Evolutionary conservation across 2,888 invertebrate species (phyloP).

Genomic region (Apodemia mormo): DNA sequence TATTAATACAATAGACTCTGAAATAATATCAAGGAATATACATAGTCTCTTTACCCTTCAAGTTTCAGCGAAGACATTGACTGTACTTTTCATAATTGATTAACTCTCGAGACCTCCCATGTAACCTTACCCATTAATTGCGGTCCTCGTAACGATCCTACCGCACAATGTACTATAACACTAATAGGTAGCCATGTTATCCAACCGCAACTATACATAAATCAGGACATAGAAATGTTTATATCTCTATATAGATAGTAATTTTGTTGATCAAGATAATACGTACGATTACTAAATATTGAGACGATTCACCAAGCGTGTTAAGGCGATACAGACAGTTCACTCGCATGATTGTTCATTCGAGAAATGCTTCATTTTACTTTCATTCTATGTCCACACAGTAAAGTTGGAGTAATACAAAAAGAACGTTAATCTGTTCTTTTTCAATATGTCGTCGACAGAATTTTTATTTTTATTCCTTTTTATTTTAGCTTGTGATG

Average conservation of each 20-base stretch:
- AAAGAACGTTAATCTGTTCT: too few species aligned
- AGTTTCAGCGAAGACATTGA: background rate
- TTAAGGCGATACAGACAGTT: too few species aligned
- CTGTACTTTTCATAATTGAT: conserved; percentile 15
- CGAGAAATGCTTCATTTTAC: too few species aligned
- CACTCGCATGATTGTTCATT: too few species aligned
- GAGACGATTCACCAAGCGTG: too few species aligned
- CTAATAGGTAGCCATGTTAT: conserved; percentile 2
- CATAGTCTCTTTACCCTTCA: conserved; percentile 1
- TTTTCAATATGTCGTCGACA: too few species aligned
- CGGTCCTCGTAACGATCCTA: conserved; percentile 12
- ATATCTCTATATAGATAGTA: background rate
- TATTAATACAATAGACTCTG: background rate
- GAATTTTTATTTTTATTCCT: too few species aligned
- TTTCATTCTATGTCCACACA: too few species aligned
- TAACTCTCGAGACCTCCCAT: conserved; percentile 21
- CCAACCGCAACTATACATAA: conserved; percentile 7
- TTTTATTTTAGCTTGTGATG: too few species aligned
- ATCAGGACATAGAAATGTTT: background rate
- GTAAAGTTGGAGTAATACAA: too few species aligned
- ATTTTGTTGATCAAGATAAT: too few species aligned
- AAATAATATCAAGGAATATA: background rate
- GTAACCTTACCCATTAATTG: conserved; percentile 23
- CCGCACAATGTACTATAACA: conserved; percentile 2
- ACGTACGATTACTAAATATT: too few species aligned